These are phyloP conservation scores for Laticauda colubrina DNA, from an alignment of 2,113 vertebrate genomes.

Conservation along the genomic window DNA sequence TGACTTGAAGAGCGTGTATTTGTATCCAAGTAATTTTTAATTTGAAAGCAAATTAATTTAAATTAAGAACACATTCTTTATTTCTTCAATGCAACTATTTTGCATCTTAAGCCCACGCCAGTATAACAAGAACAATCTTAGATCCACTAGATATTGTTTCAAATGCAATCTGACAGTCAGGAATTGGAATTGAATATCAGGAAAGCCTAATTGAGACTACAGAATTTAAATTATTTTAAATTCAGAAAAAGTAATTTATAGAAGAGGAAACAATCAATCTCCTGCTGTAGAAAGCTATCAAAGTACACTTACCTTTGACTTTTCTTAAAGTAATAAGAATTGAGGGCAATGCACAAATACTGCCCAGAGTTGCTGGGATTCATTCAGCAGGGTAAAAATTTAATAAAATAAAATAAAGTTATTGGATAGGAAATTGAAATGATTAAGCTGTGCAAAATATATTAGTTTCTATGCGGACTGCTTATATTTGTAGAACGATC, in stretches of 20 bases:
- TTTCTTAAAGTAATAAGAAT: not conserved
- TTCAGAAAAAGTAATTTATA: not conserved
- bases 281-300: conserved; percentile 1
- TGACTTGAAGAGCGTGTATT: not conserved
- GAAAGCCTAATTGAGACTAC: not conserved
- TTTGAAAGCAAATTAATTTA: not conserved
- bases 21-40: not conserved
- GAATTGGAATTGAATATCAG: not conserved
- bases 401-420: not conserved
- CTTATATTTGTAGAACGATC: not conserved
- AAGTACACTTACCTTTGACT: conserved; percentile 1
- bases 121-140: not conserved
- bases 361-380: not conserved
- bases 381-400: not conserved
- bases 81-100: not conserved
- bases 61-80: not conserved
- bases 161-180: not conserved
- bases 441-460: not conserved
- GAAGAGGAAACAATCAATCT: conserved; percentile 14
- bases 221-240: conserved; percentile 13
- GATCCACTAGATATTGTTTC: not conserved
- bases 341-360: not conserved
- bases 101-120: conserved; percentile 13
- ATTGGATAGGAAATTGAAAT: not conserved
- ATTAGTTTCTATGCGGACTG: not conserved